Evolutionary conservation across 2,888 invertebrate species (phyloP).

Genomic region (Monopis laevigella): DNA sequence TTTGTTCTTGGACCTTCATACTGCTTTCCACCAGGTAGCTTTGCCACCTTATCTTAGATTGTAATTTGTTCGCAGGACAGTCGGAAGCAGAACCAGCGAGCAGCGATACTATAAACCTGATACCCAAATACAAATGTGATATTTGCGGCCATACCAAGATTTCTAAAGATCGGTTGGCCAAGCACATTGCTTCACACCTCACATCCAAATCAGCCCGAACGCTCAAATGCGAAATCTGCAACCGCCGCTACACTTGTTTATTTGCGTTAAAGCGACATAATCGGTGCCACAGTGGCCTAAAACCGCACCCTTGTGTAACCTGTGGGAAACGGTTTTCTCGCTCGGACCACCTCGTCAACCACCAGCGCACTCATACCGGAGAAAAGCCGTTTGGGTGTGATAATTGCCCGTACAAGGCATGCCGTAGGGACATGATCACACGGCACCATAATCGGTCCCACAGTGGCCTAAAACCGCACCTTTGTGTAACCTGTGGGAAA

Average conservation of each 20-base stretch:
- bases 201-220: slow-evolving; percentile 80
- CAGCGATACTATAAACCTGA: slow-evolving; percentile 61
- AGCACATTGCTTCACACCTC: slow-evolving; percentile 95
- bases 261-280: slow-evolving; percentile 99
- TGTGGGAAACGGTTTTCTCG: slow-evolving; percentile 97
- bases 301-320: slow-evolving; percentile 95
- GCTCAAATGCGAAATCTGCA: slow-evolving; percentile 94
- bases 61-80: slow-evolving; percentile 46
- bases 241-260: slow-evolving; percentile 92
- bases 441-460: slow-evolving; percentile 97
- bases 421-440: slow-evolving; percentile 99
- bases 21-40: too few species aligned
- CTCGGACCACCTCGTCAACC: slow-evolving; percentile 98
- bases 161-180: slow-evolving; percentile 94
- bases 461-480: slow-evolving; percentile 98
- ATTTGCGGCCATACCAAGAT: slow-evolving; percentile 96
- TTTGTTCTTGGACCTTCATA: too few species aligned
- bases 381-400: slow-evolving; percentile 99
- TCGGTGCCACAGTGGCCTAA: slow-evolving; percentile 96
- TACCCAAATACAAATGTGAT: slow-evolving; percentile 81
- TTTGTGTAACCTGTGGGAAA: slow-evolving; percentile 93
- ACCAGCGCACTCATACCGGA: slow-evolving; percentile 97
- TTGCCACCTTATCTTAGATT: too few species aligned
- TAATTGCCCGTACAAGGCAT: slow-evolving; percentile 98
- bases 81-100: slow-evolving; percentile 35